Evolutionary conservation across 2,888 invertebrate genomes (phyloP), one percentile per base, ranked within the genome.

Genomic region (Alloplasta piceator): DNA sequence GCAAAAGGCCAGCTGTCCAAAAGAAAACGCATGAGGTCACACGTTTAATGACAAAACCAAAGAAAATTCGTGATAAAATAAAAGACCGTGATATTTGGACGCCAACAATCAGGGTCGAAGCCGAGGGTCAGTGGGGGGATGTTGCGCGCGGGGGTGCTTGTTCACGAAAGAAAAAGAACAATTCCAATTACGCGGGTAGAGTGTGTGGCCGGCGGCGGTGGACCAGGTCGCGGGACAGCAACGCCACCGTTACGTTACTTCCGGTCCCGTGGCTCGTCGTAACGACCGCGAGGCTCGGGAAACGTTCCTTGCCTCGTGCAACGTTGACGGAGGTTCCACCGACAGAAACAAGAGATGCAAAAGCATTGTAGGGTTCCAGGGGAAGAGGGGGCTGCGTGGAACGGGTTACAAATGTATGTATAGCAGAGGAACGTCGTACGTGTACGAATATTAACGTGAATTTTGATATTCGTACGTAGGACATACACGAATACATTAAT

Each of bases 211-310:
- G 46, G 61, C 50, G 64, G 58, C 55, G 73, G 55, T 63, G 50
- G 36, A 26, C 10, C 56, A 36, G 48, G 56, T 63, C 50, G 48
- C 14, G 64, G 63, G 68, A 52, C 75, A 52, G 26, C 26, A 43
- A 72, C 67, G 68, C 63, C 78, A 71, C 75, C 71, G 82, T 82
- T 80, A 83, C 82, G 85, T 84, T 80, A 83, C 85, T 85, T 84
- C 80, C 84, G 88, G 78, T 84, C 76, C 80, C 82, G 83, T 84
- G 85, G 82, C 79, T 83, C 66, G 70, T 77, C 82, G 80, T 83
- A 79, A 83, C 81, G 84, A 79, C 76, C 71, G 63, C 77, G 78
- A 63, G 66, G 70, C 72, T 56, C 80, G 68, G 71, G 55, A 63
- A 70, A 64, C 64, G 46, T 43, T 67, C 68, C 38, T 26, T 41